Evolutionary conservation across 2,113 vertebrate genomes (phyloP), one percentile per base, ranked within the genome.

Genomic region (Suncus etruscus): DNA sequence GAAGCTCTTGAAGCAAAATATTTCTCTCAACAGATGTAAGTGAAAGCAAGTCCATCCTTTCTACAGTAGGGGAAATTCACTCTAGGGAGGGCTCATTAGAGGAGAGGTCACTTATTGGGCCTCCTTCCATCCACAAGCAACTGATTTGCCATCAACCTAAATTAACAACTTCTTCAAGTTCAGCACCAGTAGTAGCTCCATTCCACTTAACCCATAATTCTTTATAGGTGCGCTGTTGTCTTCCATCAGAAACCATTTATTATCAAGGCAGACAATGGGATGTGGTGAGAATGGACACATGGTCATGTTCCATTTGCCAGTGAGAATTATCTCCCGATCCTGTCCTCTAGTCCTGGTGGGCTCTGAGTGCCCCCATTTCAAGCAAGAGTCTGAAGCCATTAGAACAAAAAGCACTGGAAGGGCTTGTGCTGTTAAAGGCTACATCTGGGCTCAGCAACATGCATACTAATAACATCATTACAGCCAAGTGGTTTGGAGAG

Each of bases 381-480:
- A 98, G 98, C 94, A 98, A 95, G 96, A 98, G 97, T 97, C 98
- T 98, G 98, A 98, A 98, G 97, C 97, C 98, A 98, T 98, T 98
- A 98, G 96, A 98, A 98, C 98, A 98, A 97, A 98, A 98, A 97
- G 97, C 97, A 96, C 94, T 97, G 97, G 97, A 98, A 98, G 98
- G 98, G 98, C 98, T 97, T 96, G 97, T 98, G 98, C 98, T 98
- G 98, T 98, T 99, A 98, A 98, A 98, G 98, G 98, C 98, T 98
- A 98, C 98, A 99, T 98, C 98, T 99, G 98, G 97, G 97, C 98
- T 98, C 98, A 98, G 98, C 98, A 98, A 98, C 98, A 98, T 98
- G 98, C 98, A 99, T 99, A 98, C 98, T 99, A 98, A 99, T 98
- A 98, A 98, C 98, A 98, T 98, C 98, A 99, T 99, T 98, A 98